Evolutionary conservation across 2,888 invertebrate species (phyloP).

Genomic region (Agrochola circellaris): DNA sequence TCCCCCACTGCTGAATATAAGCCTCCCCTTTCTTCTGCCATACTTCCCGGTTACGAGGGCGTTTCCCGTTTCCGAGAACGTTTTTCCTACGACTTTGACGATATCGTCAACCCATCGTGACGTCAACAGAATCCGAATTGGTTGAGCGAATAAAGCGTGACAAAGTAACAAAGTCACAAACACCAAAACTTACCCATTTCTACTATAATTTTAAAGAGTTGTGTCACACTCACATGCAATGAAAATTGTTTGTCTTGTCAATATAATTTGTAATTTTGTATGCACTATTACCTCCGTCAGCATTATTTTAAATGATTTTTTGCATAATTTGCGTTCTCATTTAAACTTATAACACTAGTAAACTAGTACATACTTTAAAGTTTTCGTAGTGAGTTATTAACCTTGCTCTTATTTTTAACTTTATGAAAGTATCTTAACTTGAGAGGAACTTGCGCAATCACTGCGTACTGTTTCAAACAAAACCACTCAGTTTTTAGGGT

Average conservation of each 20-base stretch:
- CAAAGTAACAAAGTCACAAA: neutral
- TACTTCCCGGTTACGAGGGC: neutral
- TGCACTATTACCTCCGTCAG: neutral
- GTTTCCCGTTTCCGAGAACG: no score
- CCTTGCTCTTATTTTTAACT: slow-evolving; percentile 66
- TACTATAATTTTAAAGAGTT: neutral
- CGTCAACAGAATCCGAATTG: neutral
- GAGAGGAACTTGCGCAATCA: slow-evolving; percentile 52
- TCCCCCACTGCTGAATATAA: no score
- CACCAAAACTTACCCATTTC: neutral
- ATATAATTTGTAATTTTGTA: neutral
- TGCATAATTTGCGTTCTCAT: neutral
- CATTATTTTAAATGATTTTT: neutral
- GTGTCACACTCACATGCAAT: neutral
- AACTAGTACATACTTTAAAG: slow-evolving; percentile 21
- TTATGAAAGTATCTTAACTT: slow-evolving; percentile 61
- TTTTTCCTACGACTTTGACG: neutral
- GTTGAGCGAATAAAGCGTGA: neutral
- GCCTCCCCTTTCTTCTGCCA: neutral
- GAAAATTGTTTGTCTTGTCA: neutral
- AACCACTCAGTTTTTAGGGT: slow-evolving; percentile 43
- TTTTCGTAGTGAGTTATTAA: slow-evolving; percentile 46
- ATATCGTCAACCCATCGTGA: neutral
- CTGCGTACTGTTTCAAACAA: slow-evolving; percentile 34
- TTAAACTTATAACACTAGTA: slow-evolving; percentile 5